These are phyloP conservation scores for Pseudochaenichthys georgianus DNA, from an alignment of 2,797 vertebrate genomes.

Conservation along the genomic window DNA sequence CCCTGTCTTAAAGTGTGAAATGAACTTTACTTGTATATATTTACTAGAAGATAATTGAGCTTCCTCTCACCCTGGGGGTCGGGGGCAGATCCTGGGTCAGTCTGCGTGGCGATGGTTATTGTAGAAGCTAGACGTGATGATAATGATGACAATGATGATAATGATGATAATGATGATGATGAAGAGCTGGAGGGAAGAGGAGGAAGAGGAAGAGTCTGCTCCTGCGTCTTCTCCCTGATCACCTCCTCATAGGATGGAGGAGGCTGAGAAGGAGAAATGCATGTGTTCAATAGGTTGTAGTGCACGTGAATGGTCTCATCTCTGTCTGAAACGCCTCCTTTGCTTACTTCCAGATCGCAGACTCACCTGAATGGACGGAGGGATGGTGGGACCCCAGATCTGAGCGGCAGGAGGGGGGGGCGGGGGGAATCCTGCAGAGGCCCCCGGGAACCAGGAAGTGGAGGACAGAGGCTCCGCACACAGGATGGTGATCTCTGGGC, in stretches of 20 bases:
- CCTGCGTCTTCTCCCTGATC: constrained; percentile 96
- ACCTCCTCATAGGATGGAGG: constrained; percentile 98
- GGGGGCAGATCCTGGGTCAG: constrained; percentile 80
- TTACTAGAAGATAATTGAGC: no score
- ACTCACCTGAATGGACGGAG: constrained; percentile 65
- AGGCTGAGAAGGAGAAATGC: constrained; percentile 77
- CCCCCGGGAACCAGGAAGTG: constrained; percentile 91
- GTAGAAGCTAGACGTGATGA: constrained; percentile 59
- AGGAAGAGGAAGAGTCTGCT: constrained; percentile 81
- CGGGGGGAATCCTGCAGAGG: constrained; percentile 83
- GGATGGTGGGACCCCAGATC: constrained; percentile 79
- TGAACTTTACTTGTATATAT: no score
- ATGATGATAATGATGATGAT: constrained; percentile 73
- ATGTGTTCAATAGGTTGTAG: no score
- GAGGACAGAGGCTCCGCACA: constrained; percentile 92
- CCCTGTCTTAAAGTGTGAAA: no score
- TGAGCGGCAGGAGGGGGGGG: constrained; percentile 80
- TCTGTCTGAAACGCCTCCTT: no score
- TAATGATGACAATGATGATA: constrained; percentile 73
- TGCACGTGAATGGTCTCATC: no score
- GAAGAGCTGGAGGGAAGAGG: constrained; percentile 62
- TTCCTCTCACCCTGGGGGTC: constrained; percentile 27
- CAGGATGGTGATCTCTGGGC: constrained; percentile 98
- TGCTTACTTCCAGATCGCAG: no score
- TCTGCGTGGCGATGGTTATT: constrained; percentile 94